Conservation (phyloP, 2,797 vertebrate species). For the Notolabrus celidotus region DNA sequence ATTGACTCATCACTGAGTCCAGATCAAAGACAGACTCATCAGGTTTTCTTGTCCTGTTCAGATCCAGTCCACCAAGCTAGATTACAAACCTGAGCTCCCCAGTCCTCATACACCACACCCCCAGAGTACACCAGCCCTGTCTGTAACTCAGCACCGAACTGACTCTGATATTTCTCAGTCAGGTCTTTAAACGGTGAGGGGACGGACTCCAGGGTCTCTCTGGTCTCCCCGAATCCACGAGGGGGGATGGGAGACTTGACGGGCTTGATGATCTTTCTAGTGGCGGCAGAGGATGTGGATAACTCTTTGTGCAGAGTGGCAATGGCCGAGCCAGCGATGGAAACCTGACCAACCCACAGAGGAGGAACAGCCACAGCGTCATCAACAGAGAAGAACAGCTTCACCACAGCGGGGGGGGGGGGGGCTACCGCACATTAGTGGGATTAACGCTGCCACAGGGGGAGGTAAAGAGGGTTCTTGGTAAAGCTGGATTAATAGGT, state of each 20-base stretch:
- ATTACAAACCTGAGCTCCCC: conserved; percentile 89
- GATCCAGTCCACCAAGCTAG: conserved; percentile 31
- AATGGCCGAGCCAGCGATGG: conserved; percentile 93
- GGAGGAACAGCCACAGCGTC: conserved; percentile 72
- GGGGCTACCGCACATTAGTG: conserved; percentile 45
- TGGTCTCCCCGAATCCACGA: conserved; percentile 84
- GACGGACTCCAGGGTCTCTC: conserved; percentile 80
- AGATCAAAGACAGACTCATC: conserved; percentile 19
- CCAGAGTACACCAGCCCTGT: conserved; percentile 79
- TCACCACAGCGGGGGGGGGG: conserved; percentile 38
- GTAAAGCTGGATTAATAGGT: conserved; percentile 36
- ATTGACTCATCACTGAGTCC: not conserved
- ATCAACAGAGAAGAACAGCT: conserved; percentile 11
- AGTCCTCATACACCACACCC: conserved; percentile 71
- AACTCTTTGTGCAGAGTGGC: conserved; percentile 93
- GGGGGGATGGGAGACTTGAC: conserved; percentile 90
- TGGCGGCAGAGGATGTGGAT: conserved; percentile 78
- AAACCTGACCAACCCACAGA: conserved; percentile 88
- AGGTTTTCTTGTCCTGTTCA: conserved; percentile 70
- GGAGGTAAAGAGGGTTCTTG: not conserved
- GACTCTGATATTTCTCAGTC: conserved; percentile 79
- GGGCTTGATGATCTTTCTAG: conserved; percentile 92
- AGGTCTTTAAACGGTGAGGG: conserved; percentile 88
- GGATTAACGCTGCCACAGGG: conserved; percentile 24
- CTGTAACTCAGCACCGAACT: conserved; percentile 79